Base-by-base conservation (phyloP, 35 echinoderm and acorn worm genomes). In the Ptychodera flava region DNA sequence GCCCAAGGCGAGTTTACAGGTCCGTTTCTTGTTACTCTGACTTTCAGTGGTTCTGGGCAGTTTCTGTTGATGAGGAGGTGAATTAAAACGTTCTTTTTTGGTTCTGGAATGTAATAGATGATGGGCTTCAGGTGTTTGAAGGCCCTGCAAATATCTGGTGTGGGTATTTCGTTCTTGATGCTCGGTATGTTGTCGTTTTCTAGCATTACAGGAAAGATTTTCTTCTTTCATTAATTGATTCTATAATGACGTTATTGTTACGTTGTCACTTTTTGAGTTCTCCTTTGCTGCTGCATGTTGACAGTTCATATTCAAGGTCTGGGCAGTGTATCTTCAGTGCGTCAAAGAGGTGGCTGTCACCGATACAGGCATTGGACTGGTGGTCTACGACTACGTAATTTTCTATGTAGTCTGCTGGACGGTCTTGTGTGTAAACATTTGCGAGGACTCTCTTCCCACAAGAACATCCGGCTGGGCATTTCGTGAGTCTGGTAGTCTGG, bases 31-130 rank as follows among this genome's bases (percentile, higher is more conserved):
- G 33, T 32, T 32, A 85, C 88, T 85, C 88, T 85, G 0, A 90
- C 81, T 77, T 90, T 90, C 10, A 90, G 81, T 2, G 81, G 88
- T 84, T 90, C 88, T 85, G 88, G 89, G 30, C 89, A 90, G 83
- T 80, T 90, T 52, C 89, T 90, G 33, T 83, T 77, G 16, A 90
- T 12, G 38, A 86, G 32, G 16, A 90, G n/a, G 0, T 78, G 16
- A 52, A 90, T 86, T 32, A 80, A n/a, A 30, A 90, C 89, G 28
- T 86, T 84, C 22, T 90, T 84, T 86, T 77, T 90, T 31, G 78
- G 78, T 37, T 79, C 33, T 15, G 89, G 76, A 14, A 90, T 86
- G 16, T 16, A 28, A 0, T 77, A 28, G 0, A 64, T 52, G 34
- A 90, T 78, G 0, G 28, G 0, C 37, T 27, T 31, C 0, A 80